Evolutionary conservation across 2,888 invertebrate genomes (phyloP).

Genomic region (Conops quadrifasciatus): DNA sequence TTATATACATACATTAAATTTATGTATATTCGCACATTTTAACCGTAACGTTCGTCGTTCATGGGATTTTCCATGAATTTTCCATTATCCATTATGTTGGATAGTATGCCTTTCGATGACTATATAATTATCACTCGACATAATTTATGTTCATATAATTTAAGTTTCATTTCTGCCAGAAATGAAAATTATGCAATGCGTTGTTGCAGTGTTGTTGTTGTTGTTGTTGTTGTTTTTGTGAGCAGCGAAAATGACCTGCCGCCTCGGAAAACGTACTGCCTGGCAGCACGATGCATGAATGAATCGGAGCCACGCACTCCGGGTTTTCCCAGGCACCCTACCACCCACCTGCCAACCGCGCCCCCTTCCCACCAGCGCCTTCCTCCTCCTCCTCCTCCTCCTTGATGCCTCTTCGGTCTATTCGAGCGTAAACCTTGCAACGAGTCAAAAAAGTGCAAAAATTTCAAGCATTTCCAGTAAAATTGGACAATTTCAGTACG

Average conservation of each 20-base stretch:
- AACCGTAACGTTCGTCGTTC: slow-evolving; percentile 13
- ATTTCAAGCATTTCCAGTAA: neutral
- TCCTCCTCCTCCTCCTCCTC: neutral
- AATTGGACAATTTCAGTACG: neutral
- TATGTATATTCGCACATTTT: slow-evolving; percentile 6
- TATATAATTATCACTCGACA: slow-evolving; percentile 30
- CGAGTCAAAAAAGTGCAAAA: slow-evolving; percentile 15
- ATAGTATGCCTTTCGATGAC: neutral
- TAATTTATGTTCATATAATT: slow-evolving; percentile 42
- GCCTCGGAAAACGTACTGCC: slow-evolving; percentile 1
- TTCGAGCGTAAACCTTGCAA: slow-evolving; percentile 50
- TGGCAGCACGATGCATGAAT: neutral
- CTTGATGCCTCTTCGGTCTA: slow-evolving; percentile 41
- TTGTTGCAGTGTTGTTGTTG: no score
- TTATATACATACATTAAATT: neutral
- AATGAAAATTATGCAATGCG: slow-evolving; percentile 25
- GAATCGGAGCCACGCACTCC: neutral
- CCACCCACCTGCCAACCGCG: neutral
- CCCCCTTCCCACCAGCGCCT: neutral
- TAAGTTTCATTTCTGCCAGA: slow-evolving; percentile 21
- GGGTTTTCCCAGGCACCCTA: neutral
- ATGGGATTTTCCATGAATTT: neutral
- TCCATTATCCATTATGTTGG: no score
- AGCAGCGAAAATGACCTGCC: slow-evolving; percentile 34
- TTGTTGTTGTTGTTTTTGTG: slow-evolving; percentile 25